Conservation (phyloP, 2,113 vertebrate genomes). For the Hoplias malabaricus region DNA sequence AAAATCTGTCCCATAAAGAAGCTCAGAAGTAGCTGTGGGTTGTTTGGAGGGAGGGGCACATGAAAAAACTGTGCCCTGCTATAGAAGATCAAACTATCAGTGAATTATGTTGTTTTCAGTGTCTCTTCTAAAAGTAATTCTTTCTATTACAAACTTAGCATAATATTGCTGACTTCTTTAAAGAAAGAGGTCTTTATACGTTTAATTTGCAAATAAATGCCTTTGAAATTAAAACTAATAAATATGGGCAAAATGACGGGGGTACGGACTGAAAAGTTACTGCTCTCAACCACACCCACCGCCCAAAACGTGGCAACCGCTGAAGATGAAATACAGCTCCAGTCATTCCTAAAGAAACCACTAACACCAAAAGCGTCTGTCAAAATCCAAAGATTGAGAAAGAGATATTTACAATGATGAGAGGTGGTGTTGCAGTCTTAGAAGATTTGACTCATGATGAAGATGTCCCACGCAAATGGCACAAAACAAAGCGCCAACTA, state of each 20-base stretch:
- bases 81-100: neutral
- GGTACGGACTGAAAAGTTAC: neutral
- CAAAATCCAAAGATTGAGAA: constrained; percentile 4
- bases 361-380: constrained; percentile 23
- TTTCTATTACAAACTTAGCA: neutral
- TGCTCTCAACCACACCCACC: neutral
- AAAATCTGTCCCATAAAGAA: neutral
- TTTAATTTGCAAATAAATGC: neutral
- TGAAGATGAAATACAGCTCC: neutral
- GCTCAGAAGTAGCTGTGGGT: neutral
- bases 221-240: constrained; percentile 15
- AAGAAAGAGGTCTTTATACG: neutral
- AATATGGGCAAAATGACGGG: neutral
- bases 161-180: neutral
- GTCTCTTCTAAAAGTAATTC: neutral
- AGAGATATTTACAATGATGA: neutral
- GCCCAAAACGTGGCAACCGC: constrained; percentile 6
- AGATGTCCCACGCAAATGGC: neutral
- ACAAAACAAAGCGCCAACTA: neutral
- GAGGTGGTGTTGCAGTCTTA: neutral
- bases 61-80: neutral
- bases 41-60: neutral
- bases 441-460: neutral
- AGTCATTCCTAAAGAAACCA: neutral
- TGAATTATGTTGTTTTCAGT: constrained; percentile 1